Conservation (phyloP, 2,888 invertebrate genomes). For the Clistopyga incitator region DNA sequence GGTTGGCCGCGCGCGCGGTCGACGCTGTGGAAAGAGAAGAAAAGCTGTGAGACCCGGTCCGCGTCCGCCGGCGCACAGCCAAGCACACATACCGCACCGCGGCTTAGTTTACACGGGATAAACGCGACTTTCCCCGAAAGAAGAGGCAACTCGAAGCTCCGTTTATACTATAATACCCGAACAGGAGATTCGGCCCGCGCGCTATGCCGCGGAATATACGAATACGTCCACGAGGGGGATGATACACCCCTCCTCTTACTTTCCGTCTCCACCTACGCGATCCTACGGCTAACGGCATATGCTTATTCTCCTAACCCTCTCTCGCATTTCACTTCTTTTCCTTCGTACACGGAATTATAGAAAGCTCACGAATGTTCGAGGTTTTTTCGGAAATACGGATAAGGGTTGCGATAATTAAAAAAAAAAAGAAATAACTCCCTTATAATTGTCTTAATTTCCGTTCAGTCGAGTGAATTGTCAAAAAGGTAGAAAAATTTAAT, state of each 20-base stretch:
- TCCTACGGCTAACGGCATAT: conserved; percentile 47
- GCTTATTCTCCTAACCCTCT: conserved; percentile 54
- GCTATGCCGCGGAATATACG: conserved; percentile 37
- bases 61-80: conserved; percentile 35
- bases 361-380: conserved; percentile 50
- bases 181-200: conserved; percentile 45
- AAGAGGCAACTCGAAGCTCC: conserved; percentile 57
- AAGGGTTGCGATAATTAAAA: background rate
- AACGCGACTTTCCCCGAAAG: conserved; percentile 68
- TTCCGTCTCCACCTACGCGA: conserved; percentile 56
- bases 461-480: no score
- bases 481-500: no score
- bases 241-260: conserved; percentile 57
- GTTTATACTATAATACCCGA: conserved; percentile 64
- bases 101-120: conserved; percentile 74
- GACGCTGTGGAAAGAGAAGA: conserved; percentile 33
- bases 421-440: no score
- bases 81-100: conserved; percentile 52
- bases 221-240: conserved; percentile 29
- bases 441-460: no score
- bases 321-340: conserved; percentile 19
- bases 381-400: conserved; percentile 53
- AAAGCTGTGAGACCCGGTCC: conserved; percentile 48
- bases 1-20: conserved; percentile 28
- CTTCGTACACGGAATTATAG: conserved; percentile 45